Evolutionary conservation across 2,113 vertebrate genomes (phyloP).

Genomic region (Indri indri): DNA sequence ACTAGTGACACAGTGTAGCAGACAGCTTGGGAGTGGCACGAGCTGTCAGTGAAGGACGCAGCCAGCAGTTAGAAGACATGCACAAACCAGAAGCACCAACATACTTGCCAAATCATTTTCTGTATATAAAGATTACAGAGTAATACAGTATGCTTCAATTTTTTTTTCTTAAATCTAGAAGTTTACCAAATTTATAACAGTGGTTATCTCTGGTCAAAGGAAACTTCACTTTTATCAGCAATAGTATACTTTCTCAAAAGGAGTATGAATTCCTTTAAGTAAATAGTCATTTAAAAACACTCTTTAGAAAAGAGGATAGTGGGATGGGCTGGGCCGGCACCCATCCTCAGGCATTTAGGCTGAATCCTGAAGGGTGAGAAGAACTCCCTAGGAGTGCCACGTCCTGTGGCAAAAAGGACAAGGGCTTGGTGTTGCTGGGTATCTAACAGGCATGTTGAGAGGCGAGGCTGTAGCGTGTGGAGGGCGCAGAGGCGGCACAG

Average conservation of each 20-base stretch:
- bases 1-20: neutral
- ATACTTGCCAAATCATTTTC: neutral
- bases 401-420: neutral
- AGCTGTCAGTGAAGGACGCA: neutral
- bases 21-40: neutral
- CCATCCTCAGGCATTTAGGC: neutral
- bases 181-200: neutral
- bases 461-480: neutral
- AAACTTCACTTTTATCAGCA: neutral
- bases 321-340: neutral
- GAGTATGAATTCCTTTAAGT: neutral
- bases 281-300: neutral
- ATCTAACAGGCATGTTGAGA: neutral
- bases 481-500: accelerated
- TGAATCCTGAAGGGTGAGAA: neutral
- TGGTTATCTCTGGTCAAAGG: neutral
- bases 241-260: neutral
- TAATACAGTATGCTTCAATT: neutral
- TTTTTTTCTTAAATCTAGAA: neutral
- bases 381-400: neutral
- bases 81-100: neutral
- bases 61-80: neutral
- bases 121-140: neutral
- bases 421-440: no score
- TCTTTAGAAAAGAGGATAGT: neutral